Conservation (phyloP, 1,140 invertebrate species). For the Adoxophyes honmai region DNA sequence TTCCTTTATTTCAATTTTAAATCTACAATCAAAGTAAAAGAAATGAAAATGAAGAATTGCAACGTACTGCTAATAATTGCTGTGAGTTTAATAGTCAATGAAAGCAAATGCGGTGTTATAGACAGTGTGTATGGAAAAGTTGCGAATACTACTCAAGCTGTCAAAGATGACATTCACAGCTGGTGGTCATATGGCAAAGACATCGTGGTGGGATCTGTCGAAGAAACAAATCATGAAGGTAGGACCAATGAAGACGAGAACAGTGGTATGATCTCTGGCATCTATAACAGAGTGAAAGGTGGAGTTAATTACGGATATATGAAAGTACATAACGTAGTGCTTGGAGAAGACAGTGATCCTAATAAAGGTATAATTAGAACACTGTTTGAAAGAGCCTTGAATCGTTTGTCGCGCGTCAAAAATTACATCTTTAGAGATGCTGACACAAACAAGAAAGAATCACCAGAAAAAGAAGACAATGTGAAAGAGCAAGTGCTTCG, state of each 20-base stretch:
- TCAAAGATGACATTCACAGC: conserved; percentile 20
- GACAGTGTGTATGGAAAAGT: conserved; percentile 17
- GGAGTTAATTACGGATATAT: conserved; percentile 1
- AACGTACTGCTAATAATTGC: neutral
- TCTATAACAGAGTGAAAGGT: neutral
- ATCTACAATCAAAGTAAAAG: neutral
- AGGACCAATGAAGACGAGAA: neutral
- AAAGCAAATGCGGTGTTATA: conserved; percentile 19
- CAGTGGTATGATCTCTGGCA: neutral
- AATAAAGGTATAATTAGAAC: conserved; percentile 4
- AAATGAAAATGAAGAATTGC: neutral
- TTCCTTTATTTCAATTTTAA: no score
- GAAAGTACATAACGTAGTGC: neutral
- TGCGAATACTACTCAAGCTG: conserved; percentile 20
- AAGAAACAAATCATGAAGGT: neutral
- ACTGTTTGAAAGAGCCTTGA: conserved; percentile 2
- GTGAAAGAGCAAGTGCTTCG: conserved; percentile 1
- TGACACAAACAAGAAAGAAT: neutral
- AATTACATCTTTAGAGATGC: neutral
- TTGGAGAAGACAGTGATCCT: neutral
- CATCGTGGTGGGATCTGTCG: conserved; percentile 16
- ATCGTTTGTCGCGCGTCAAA: neutral
- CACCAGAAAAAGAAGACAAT: neutral
- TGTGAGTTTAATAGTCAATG: neutral
- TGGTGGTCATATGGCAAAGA: conserved; percentile 19